Evolutionary conservation across 37 sponge, comb jelly and placozoan genomes (phyloP).

Genomic region (Ephydatia muelleri): DNA sequence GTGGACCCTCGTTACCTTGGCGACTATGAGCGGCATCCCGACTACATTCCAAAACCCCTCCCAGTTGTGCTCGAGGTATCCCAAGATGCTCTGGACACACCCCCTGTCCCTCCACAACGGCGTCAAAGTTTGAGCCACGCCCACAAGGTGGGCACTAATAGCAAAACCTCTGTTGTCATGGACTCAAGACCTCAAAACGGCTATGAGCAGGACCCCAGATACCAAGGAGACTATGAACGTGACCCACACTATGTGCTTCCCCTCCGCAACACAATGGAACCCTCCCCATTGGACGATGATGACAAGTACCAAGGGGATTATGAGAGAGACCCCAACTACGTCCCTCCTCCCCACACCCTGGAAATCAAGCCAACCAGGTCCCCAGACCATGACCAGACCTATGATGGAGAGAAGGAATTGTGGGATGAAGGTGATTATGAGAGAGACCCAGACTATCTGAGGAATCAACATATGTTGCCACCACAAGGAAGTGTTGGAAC

Average conservation of each 20-base stretch:
- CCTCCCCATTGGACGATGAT: not conserved
- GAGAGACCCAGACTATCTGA: slow-evolving; percentile 3
- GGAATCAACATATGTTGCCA: not conserved
- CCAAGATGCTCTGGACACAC: not conserved
- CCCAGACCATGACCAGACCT: not conserved
- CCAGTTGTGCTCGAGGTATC: not conserved
- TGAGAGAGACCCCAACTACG: slow-evolving; percentile 25
- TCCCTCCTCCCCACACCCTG: slow-evolving; percentile 9
- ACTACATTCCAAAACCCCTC: not conserved
- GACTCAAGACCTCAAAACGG: slow-evolving; percentile 26
- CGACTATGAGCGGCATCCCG: not conserved
- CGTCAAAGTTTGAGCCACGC: not conserved
- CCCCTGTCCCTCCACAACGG: not conserved
- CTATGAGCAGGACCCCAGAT: slow-evolving; percentile 50
- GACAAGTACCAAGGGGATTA: slow-evolving; percentile 51
- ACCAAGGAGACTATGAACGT: slow-evolving; percentile 57
- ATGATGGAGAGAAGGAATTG: not conserved
- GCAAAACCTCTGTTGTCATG: not conserved
- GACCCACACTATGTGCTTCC: slow-evolving; percentile 36
- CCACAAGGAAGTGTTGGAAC: not conserved
- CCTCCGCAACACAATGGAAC: not conserved
- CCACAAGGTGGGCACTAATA: not conserved
- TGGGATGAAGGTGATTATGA: slow-evolving; percentile 22
- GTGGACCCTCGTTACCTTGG: not conserved
- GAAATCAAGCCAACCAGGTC: not conserved